phyloP scores from a whole-genome alignment of 2,797 vertebrate genomes.

The Coregonus ussuriensis region DNA sequence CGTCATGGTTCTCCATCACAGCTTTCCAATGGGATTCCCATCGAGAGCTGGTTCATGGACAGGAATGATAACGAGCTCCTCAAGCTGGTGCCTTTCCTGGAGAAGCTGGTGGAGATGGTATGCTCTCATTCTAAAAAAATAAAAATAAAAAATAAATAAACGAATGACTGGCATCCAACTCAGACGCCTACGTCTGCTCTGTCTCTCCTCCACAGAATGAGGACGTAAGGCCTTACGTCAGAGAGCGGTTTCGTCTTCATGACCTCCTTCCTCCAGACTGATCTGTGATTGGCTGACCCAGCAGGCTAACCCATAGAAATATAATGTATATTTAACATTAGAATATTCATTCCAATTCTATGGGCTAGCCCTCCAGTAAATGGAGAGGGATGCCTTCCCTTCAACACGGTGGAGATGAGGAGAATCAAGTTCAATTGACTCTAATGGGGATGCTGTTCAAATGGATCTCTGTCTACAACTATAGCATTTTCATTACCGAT shows the following conservation, averaged over 20 bases:
- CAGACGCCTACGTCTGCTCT: neutral
- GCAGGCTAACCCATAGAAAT: conserved; percentile 65
- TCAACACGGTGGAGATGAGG: neutral
- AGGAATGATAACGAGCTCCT: conserved; percentile 98
- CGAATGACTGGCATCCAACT: no score
- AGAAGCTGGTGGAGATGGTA: conserved; percentile 98
- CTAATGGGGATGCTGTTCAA: neutral
- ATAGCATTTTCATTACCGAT: conserved; percentile 93
- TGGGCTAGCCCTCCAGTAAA: neutral
- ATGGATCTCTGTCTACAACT: conserved; percentile 51
- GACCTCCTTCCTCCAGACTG: conserved; percentile 97
- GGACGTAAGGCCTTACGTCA: conserved; percentile 95
- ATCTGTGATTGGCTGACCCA: conserved; percentile 66
- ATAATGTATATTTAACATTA: conserved; percentile 82
- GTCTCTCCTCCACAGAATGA: conserved; percentile 80
- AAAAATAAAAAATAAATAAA: no score
- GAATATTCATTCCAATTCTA: neutral
- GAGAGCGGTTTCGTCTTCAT: conserved; percentile 96
- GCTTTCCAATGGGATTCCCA: conserved; percentile 99
- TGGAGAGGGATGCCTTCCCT: neutral
- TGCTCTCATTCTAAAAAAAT: neutral
- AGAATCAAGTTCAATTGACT: neutral
- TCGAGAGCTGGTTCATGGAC: conserved; percentile 99
- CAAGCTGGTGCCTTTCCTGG: conserved; percentile 98
- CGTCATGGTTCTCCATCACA: conserved; percentile 49